Base-by-base conservation (phyloP, 2,113 vertebrate species). In the Ctenomys sociabilis region DNA sequence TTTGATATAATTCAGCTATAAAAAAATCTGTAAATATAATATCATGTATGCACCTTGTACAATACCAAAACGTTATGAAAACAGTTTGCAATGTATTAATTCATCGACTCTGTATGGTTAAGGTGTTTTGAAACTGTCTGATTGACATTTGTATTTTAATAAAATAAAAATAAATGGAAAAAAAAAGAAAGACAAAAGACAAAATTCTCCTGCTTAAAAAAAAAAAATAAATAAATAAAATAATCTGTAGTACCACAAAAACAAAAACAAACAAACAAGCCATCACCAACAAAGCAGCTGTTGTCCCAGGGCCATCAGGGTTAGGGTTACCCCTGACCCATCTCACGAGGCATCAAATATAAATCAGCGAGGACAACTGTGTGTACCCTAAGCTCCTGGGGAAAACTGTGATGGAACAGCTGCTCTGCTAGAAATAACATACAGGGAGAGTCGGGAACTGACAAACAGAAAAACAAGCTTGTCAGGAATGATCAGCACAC, bases 381-480 rank as follows among this genome's bases (percentile, higher is more conserved):
- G 35, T 24, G 4, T 59, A 45, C 3, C 17, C 66, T 68, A 61
- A 87, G 70, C n/a, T 88, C 68, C 26, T 1, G 16, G 17, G 35
- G 43, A 68, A 91, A 68, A 40, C 0, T 35, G 13, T 52, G 49
- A 63, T 3, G 35, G 57, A 68, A 93, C 7, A 40, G 35, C 4
- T 32, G 7, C 28, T 81, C 1, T 32, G 35, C 21, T 57, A 22
- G 30, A 88, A 85, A 82, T 35, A n/a, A 40, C 5, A 32, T 1
- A 6, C 13, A 21, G 7, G 64, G 6, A 85, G 75, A 81, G 87
- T 5, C 80, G 43, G 49, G 32, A 63, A 81, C 13, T 54, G 12
- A 81, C 14, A 45, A 37, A 94, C 6, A 37, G 11, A 94, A 84
- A 88, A 59, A 40, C 22, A 66, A 87, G 92, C 68, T 40, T 35